A percentile compares a stretch with the other conserved stretches of the same genome.
These are phyloP conservation scores for Thamnaconus septentrionalis DNA, from an alignment of 2,113 vertebrate genomes.

Conservation along the genomic window DNA sequence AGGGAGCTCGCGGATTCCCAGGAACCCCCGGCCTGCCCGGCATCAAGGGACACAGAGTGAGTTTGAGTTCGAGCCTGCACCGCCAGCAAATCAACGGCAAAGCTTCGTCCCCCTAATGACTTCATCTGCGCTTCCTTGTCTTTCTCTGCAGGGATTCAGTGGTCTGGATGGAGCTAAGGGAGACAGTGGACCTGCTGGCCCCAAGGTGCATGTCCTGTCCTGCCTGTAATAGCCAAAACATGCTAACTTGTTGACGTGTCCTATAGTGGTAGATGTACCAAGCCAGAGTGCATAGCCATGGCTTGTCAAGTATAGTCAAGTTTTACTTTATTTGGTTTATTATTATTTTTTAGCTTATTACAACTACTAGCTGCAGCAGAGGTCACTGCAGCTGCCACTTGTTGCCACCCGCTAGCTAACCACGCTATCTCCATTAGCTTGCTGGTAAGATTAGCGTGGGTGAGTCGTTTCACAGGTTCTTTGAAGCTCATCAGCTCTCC, in stretches of 20 bases:
- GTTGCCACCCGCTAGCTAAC: no score
- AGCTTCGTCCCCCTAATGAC: not conserved
- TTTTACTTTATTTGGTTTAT: no score
- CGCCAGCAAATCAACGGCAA: no score
- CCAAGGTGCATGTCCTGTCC: conserved; percentile 84
- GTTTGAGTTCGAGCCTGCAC: conserved; percentile 48
- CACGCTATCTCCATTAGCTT: no score
- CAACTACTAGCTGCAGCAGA: no score
- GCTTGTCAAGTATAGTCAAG: no score
- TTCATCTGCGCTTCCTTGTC: conserved; percentile 1
- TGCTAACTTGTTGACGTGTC: not conserved
- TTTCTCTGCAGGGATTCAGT: conserved; percentile 86
- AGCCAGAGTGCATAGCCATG: no score
- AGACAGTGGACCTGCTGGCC: conserved; percentile 90
- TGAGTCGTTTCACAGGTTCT: no score
- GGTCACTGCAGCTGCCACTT: no score
- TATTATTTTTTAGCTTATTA: no score
- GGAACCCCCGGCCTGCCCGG: conserved; percentile 97
- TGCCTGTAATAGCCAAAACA: not conserved
- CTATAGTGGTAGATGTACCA: no score
- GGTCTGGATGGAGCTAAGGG: conserved; percentile 97
- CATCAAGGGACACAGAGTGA: conserved; percentile 98
- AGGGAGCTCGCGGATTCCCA: conserved; percentile 97
- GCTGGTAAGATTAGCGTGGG: no score
- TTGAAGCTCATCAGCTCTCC: not conserved